A percentile compares a stretch with the other conserved stretches of the same genome.
Conservation (phyloP, 2,888 invertebrate genomes). For the Philereme transversata region DNA sequence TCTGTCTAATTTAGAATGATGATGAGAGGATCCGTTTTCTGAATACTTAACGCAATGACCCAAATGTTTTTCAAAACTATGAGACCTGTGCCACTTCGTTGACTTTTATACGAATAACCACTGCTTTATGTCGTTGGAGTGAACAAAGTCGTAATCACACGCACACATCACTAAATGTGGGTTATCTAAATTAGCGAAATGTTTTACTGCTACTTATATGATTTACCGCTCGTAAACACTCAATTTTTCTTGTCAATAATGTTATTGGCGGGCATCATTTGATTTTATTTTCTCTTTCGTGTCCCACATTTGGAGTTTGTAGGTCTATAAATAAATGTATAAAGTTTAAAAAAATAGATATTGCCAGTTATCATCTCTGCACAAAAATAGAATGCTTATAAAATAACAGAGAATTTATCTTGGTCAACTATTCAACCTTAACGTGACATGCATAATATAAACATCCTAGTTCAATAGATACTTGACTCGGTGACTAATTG, state of each 20-base stretch:
- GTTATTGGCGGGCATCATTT: not conserved
- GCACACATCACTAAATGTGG: constrained; percentile 23
- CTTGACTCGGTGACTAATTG: constrained; percentile 21
- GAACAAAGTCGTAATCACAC: constrained; percentile 30
- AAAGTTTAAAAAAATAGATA: constrained; percentile 15
- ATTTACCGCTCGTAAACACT: constrained; percentile 18
- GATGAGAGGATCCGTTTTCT: constrained; percentile 13
- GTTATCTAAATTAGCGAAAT: constrained; percentile 5
- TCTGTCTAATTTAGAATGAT: constrained; percentile 45
- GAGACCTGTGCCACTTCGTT: constrained; percentile 7
- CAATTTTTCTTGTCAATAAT: constrained; percentile 6
- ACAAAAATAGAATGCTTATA: constrained; percentile 22
- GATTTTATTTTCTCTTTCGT: constrained; percentile 6
- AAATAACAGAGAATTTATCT: constrained; percentile 18
- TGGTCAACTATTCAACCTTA: constrained; percentile 33
- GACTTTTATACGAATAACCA: constrained; percentile 10
- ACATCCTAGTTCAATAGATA: constrained; percentile 24
- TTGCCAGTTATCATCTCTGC: constrained; percentile 23
- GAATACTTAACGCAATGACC: constrained; percentile 6
- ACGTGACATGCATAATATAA: constrained; percentile 33
- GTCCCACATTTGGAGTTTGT: not conserved
- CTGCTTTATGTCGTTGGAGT: constrained; percentile 10
- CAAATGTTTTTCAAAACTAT: not conserved
- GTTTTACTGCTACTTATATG: constrained; percentile 10
- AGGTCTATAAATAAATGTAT: not conserved